phyloP scores from a whole-genome alignment of 1,140 invertebrate species.

The Danaus melanippus region DNA sequence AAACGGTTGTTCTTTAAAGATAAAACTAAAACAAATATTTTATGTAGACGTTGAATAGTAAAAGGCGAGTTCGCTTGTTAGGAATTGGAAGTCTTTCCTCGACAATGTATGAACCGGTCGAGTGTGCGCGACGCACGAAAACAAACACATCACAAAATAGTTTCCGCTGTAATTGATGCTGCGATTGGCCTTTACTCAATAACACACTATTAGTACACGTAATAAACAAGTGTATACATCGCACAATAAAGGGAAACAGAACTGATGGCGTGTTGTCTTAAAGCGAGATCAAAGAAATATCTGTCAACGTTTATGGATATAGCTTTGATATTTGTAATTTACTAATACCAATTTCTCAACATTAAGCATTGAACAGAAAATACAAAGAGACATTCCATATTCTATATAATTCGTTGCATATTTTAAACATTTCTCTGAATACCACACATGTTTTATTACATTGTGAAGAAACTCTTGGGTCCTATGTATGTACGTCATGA shows the following conservation, averaged over 20 bases:
- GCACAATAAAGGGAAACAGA: not conserved
- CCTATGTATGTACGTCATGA: no score
- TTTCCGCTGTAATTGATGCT: not conserved
- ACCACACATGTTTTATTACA: no score
- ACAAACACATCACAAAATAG: conserved; percentile 5
- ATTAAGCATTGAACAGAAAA: no score
- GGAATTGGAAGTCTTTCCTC: not conserved
- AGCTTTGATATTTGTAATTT: no score
- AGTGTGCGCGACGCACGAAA: not conserved
- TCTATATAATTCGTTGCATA: no score
- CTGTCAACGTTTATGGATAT: conserved; percentile 8
- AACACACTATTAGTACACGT: conserved; percentile 7
- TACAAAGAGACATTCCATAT: no score
- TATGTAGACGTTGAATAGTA: no score
- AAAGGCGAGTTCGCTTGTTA: not conserved
- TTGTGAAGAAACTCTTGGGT: no score
- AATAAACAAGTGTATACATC: conserved; percentile 7
- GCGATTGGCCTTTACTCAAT: conserved; percentile 7
- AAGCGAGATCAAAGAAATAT: conserved; percentile 10
- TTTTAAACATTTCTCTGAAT: no score
- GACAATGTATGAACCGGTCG: not conserved
- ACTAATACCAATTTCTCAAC: no score
- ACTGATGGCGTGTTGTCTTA: conserved; percentile 6
- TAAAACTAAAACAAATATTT: conserved; percentile 8
- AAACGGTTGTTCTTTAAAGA: conserved; percentile 7